Evolutionary conservation across 2,888 invertebrate genomes (phyloP).

Genomic region (Cryptus armator): DNA sequence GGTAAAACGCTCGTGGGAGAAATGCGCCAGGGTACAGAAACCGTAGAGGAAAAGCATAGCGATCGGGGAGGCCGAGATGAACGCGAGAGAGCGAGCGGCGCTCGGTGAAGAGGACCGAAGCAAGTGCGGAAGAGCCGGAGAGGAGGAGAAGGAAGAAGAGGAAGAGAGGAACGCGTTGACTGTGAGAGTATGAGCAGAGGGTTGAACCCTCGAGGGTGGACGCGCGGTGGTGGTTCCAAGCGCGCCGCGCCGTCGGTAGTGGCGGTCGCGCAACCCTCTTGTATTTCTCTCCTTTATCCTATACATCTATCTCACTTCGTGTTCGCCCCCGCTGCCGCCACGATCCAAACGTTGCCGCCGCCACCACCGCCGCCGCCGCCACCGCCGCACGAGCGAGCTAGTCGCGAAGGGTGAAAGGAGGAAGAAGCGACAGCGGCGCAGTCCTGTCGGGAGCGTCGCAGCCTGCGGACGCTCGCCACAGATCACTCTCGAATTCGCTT

Average conservation of each 20-base stretch:
- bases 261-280: constrained; percentile 42
- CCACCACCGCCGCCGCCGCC: constrained; percentile 51
- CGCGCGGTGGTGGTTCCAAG: constrained; percentile 47
- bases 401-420: constrained; percentile 70
- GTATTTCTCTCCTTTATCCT: constrained; percentile 21
- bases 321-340: constrained; percentile 46
- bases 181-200: constrained; percentile 50
- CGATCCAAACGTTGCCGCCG: constrained; percentile 42
- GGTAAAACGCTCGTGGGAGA: constrained; percentile 54
- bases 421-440: constrained; percentile 77
- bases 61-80: constrained; percentile 41
- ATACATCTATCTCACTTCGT: constrained; percentile 39
- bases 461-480: constrained; percentile 82
- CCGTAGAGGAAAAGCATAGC: constrained; percentile 36
- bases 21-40: constrained; percentile 41
- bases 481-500: constrained; percentile 71
- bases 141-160: constrained; percentile 19
- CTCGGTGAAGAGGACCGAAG: not conserved
- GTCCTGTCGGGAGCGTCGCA: constrained; percentile 84
- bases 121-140: constrained; percentile 22
- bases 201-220: constrained; percentile 60
- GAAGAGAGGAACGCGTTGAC: constrained; percentile 29
- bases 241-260: constrained; percentile 57
- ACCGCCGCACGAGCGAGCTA: constrained; percentile 58
- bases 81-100: not conserved